These are phyloP conservation scores for Galaxea fascicularis DNA, from an alignment of 92 coral and sea anemone genomes.

Conservation along the genomic window DNA sequence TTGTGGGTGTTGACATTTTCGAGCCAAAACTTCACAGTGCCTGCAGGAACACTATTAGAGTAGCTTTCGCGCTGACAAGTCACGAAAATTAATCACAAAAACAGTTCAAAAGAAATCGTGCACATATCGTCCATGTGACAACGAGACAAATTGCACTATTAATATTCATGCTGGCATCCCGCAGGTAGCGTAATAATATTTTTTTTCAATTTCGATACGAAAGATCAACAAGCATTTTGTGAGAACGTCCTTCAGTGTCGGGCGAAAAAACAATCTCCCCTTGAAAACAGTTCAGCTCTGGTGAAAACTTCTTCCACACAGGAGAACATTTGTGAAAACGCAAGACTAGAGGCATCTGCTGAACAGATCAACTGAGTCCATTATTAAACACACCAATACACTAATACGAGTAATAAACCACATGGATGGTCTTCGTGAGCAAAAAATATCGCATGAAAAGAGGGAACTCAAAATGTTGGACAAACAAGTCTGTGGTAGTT, in stretches of 20 bases:
- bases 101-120: background rate
- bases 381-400: conserved; percentile 1
- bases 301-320: background rate
- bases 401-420: conserved; percentile 10
- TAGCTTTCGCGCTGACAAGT: background rate
- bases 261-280: background rate
- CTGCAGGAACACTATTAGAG: background rate
- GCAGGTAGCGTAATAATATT: conserved; percentile 6
- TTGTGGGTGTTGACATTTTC: background rate
- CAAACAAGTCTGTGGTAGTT: too few species aligned
- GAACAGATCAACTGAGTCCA: background rate
- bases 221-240: background rate
- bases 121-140: background rate
- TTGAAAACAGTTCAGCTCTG: background rate
- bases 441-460: background rate
- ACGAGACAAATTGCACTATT: conserved; percentile 8
- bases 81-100: background rate
- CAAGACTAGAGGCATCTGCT: background rate
- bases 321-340: background rate
- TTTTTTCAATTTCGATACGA: background rate
- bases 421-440: conserved; percentile 11
- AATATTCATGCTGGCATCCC: conserved; percentile 42
- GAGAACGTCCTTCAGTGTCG: background rate
- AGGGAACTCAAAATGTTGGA: background rate
- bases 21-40: background rate